Evolutionary conservation across 2,797 vertebrate species (phyloP), one percentile per base, ranked within the genome.

Genomic region (Pitangus sulphuratus): DNA sequence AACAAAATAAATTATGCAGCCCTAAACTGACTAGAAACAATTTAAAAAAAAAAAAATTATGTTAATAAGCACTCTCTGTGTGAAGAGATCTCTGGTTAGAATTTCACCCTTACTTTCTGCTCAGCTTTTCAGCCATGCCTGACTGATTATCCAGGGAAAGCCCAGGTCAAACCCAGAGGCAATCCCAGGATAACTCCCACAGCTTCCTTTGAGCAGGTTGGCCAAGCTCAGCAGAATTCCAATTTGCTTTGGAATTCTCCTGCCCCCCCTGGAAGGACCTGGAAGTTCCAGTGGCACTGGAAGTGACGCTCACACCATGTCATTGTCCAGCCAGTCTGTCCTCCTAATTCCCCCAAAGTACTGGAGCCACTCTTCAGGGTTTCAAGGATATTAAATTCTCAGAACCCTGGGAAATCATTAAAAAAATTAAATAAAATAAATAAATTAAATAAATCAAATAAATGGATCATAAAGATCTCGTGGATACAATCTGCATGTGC

Each of bases 321-420:
- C 26, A 68, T 9, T 2, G 2, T 11, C 28, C 47, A 90, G 42
- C 15, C 45, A 50, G 15, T 0, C 1, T 20, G 12, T 5, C 26
- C 56, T 77, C 25, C 50, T 25, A 13, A 53, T 15, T 61, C 10
- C 22, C 44, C 16, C 10, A 28, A 9, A 69, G 42, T 26, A 13
- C 2, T 44, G 37, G 8, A 35, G 33, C 17, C 7, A 1, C 40
- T 39, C 22, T 8, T 33, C 39, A 37, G n/a, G 19, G 22, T 35
- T 80, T 69, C 15, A 26, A 50, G 18, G 24, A n/a, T 1, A 48
- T 2, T 4, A 19, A 69, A 56, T 13, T 62, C 39, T 39, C 45
- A 51, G 45, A 90, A 82, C 18, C 11, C 18, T 1, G 37, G 7
- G 18, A 47, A 70, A 65, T 47, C 24, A 58, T 21, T 6, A 9